These are phyloP conservation scores for Chrysopa pallens DNA, from an alignment of 1,140 invertebrate genomes.

Conservation along the genomic window DNA sequence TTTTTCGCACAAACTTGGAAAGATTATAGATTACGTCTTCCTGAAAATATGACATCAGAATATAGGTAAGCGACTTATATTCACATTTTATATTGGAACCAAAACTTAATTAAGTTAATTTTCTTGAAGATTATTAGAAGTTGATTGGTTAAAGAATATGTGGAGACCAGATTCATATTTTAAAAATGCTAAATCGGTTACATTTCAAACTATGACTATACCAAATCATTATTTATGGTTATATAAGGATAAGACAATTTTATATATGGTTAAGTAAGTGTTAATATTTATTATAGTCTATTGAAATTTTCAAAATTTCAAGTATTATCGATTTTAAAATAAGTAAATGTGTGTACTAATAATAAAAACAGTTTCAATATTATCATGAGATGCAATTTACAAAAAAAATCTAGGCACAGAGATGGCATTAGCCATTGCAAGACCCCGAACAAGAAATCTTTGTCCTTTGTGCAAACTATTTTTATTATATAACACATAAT, in stretches of 20 bases:
- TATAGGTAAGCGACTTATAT: constrained; percentile 45
- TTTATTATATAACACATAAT: too few relatives aligned
- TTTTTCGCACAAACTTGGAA: constrained; percentile 88
- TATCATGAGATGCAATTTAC: too few relatives aligned
- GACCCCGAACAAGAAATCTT: too few relatives aligned
- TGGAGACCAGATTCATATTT: constrained; percentile 81
- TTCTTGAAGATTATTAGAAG: constrained; percentile 48
- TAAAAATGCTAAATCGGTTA: constrained; percentile 80
- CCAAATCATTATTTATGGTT: constrained; percentile 82
- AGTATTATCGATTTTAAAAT: too few relatives aligned
- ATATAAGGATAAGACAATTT: constrained; percentile 72
- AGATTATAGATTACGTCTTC: constrained; percentile 66
- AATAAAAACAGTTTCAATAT: too few relatives aligned
- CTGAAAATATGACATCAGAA: constrained; percentile 81
- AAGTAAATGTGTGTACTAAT: too few relatives aligned
- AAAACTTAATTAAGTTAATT: not conserved
- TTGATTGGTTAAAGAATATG: constrained; percentile 79
- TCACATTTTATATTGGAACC: too few relatives aligned
- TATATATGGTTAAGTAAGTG: constrained; percentile 71
- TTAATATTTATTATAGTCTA: constrained; percentile 2
- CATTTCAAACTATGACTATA: constrained; percentile 85
- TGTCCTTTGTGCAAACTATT: too few relatives aligned
- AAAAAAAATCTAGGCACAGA: too few relatives aligned
- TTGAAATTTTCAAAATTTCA: not conserved
- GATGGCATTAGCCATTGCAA: too few relatives aligned